phyloP scores from a whole-genome alignment of 2,888 invertebrate species.

The Epinotia nisella region DNA sequence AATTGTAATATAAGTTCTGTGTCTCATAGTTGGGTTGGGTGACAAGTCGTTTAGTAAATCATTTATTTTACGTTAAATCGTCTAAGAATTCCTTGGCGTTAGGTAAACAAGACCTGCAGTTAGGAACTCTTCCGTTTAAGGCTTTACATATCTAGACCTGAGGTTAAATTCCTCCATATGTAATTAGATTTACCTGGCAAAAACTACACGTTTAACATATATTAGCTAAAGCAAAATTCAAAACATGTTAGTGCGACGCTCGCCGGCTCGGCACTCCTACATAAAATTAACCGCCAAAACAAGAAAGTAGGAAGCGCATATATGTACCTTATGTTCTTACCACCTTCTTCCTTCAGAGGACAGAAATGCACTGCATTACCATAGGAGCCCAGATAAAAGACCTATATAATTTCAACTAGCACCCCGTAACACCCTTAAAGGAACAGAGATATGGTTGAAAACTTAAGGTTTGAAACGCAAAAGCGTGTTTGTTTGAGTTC shows the following conservation, averaged over 20 bases:
- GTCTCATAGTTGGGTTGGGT: not conserved
- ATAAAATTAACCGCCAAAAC: constrained; percentile 12
- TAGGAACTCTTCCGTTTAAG: not conserved
- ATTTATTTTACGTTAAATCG: not conserved
- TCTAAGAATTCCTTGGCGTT: not conserved
- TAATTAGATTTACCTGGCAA: constrained; percentile 31
- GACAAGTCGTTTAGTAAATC: not conserved
- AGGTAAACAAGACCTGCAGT: constrained; percentile 4
- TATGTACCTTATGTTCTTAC: constrained; percentile 1
- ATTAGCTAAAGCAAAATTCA: constrained; percentile 30
- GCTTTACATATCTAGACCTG: constrained; percentile 6
- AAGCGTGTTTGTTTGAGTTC: constrained; percentile 21
- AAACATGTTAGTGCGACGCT: constrained; percentile 27
- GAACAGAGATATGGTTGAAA: constrained; percentile 14
- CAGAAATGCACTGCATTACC: constrained; percentile 38
- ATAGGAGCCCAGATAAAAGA: constrained; percentile 39
- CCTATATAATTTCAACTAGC: constrained; percentile 22
- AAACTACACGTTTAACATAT: constrained; percentile 15
- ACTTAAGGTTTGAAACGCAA: not conserved
- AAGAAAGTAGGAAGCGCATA: not conserved
- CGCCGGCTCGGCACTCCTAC: constrained; percentile 28
- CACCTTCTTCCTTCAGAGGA: not conserved
- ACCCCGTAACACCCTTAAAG: constrained; percentile 4
- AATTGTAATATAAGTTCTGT: not conserved
- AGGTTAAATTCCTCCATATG: constrained; percentile 15